Conservation (phyloP, 2,113 vertebrate genomes). For the Microcebus lehilahytsara region DNA sequence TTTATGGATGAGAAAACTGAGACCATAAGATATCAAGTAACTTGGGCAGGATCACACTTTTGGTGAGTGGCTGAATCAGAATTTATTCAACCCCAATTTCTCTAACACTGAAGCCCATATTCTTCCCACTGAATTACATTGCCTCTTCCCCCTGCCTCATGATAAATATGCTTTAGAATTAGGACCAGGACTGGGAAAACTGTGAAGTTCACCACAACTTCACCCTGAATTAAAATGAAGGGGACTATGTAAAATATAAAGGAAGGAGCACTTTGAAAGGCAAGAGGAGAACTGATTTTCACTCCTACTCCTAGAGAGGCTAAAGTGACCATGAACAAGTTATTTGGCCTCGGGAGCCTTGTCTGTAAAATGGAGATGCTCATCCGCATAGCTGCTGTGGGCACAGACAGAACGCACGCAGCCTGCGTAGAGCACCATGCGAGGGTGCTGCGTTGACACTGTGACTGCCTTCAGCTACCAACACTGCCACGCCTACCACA, state of each 20-base stretch:
- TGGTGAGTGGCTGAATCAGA: background rate
- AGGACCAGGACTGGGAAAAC: background rate
- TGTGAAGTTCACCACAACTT: background rate
- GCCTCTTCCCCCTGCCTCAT: background rate
- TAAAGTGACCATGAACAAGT: background rate
- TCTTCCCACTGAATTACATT: background rate
- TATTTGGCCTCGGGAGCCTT: background rate
- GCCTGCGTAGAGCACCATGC: background rate
- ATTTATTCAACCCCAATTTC: background rate
- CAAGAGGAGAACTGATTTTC: background rate
- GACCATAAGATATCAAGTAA: background rate
- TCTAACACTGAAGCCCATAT: background rate
- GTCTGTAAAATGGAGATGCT: background rate
- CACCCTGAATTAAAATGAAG: background rate
- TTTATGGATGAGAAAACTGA: slow-evolving; percentile 16
- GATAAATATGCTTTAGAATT: background rate
- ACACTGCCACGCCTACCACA: background rate
- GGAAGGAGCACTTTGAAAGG: slow-evolving; percentile 1
- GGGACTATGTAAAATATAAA: background rate
- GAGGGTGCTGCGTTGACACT: background rate
- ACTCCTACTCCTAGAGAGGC: background rate
- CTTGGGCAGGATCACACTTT: background rate
- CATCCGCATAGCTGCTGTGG: background rate
- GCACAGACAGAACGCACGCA: background rate
- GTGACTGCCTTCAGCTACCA: background rate